phyloP scores from a whole-genome alignment of 2,888 invertebrate species.

The Synanthedon vespiformis region DNA sequence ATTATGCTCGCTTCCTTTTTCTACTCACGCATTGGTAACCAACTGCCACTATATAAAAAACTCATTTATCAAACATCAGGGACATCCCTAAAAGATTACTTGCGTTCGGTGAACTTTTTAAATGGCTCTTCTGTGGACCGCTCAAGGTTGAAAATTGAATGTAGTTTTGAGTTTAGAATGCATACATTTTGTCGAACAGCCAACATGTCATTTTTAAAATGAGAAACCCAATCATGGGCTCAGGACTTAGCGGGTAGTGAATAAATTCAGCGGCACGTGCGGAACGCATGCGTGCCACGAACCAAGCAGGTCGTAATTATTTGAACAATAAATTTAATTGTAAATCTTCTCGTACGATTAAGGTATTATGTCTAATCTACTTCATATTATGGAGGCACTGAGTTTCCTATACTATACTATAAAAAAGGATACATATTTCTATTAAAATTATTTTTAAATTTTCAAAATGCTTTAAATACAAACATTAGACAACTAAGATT shows the following conservation, averaged over 20 bases:
- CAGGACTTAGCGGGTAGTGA: background rate
- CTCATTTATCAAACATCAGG: constrained; percentile 19
- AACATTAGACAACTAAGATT: no score
- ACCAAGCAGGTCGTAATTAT: constrained; percentile 37
- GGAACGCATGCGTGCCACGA: constrained; percentile 21
- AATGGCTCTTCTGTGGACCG: background rate
- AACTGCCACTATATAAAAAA: constrained; percentile 24
- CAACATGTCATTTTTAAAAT: background rate
- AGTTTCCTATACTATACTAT: background rate
- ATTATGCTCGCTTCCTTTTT: constrained; percentile 12
- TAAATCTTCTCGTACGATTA: constrained; percentile 19
- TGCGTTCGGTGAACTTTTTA: background rate
- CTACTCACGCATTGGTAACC: constrained; percentile 16
- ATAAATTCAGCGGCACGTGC: constrained; percentile 23
- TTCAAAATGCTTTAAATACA: no score
- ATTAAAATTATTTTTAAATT: no score
- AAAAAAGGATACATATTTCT: no score
- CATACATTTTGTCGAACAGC: background rate
- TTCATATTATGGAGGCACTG: constrained; percentile 6
- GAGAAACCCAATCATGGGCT: background rate
- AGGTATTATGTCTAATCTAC: constrained; percentile 8
- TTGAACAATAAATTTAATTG: constrained; percentile 58
- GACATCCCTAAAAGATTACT: constrained; percentile 11
- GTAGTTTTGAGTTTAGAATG: background rate
- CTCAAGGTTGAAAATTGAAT: background rate